These are phyloP conservation scores for Epizoanthus fatuus DNA, from an alignment of 92 coral and sea anemone genomes.

Conservation along the genomic window DNA sequence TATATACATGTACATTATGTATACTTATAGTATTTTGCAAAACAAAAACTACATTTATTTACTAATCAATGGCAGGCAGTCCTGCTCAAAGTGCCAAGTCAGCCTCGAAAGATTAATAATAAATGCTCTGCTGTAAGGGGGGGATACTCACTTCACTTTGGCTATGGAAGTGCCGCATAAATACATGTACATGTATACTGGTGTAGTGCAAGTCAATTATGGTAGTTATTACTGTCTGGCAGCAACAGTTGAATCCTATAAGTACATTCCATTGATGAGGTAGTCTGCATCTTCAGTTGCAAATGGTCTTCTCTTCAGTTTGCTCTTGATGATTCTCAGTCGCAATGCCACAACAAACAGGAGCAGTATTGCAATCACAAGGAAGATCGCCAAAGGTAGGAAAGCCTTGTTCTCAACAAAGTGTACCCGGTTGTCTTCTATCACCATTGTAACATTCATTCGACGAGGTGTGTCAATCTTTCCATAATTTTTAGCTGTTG, in stretches of 20 bases:
- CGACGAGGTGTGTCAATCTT: conserved; percentile 19
- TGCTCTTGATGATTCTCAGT: conserved; percentile 87
- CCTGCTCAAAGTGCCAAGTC: no score
- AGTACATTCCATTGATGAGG: conserved; percentile 98
- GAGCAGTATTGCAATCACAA: conserved; percentile 87
- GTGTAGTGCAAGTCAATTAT: no score
- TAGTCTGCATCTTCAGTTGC: conserved; percentile 99
- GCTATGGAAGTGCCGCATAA: no score
- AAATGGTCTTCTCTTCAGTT: conserved; percentile 91
- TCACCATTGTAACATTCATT: conserved; percentile 84
- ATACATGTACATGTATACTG: no score
- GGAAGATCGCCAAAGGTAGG: conserved; percentile 93
- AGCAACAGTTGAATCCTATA: conserved; percentile 40
- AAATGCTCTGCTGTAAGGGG: no score
- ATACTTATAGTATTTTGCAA: no score
- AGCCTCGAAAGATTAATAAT: no score
- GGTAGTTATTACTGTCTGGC: no score
- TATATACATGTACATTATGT: no score
- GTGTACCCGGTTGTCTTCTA: conserved; percentile 82
- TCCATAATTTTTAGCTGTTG: not conserved
- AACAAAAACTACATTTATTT: no score
- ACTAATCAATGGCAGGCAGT: no score
- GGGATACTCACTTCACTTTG: no score
- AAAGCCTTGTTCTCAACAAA: conserved; percentile 98
- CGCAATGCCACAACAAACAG: conserved; percentile 91